These are phyloP conservation scores for Sminthopsis crassicaudata DNA, from an alignment of 2,113 vertebrate species.

Conservation along the genomic window DNA sequence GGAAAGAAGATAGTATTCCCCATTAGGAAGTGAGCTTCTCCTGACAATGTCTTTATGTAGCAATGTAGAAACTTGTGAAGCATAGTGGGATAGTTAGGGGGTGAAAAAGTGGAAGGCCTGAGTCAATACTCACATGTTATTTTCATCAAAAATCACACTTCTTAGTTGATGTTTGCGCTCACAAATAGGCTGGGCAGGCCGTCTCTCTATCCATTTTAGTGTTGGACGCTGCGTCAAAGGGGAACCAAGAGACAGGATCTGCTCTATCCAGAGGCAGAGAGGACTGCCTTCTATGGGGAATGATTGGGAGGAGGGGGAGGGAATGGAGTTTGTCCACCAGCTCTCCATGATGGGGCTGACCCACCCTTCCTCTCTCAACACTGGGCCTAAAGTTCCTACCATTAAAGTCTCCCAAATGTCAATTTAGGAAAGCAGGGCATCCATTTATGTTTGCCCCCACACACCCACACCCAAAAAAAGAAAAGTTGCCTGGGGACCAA, in stretches of 20 bases:
- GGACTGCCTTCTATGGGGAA: not conserved
- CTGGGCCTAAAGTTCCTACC: conserved; percentile 29
- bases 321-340: not conserved
- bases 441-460: not conserved
- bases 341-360: not conserved
- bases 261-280: not conserved
- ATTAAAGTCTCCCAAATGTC: not conserved
- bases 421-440: not conserved
- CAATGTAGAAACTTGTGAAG: not conserved
- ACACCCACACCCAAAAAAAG: no score
- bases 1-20: not conserved
- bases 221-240: conserved; percentile 66
- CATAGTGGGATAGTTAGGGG: not conserved
- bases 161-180: conserved; percentile 40
- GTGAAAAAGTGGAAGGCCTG: not conserved
- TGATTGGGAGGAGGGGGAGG: not conserved
- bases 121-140: conserved; percentile 58
- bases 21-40: not conserved
- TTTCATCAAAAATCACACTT: conserved; percentile 57
- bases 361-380: not conserved
- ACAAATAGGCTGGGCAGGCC: conserved; percentile 34
- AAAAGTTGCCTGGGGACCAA: not conserved
- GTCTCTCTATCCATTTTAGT: conserved; percentile 72
- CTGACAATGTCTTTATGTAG: not conserved
- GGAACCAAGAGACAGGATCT: conserved; percentile 36